Evolutionary conservation across 2,888 invertebrate species (phyloP).

Genomic region (Euzophera pinguis): DNA sequence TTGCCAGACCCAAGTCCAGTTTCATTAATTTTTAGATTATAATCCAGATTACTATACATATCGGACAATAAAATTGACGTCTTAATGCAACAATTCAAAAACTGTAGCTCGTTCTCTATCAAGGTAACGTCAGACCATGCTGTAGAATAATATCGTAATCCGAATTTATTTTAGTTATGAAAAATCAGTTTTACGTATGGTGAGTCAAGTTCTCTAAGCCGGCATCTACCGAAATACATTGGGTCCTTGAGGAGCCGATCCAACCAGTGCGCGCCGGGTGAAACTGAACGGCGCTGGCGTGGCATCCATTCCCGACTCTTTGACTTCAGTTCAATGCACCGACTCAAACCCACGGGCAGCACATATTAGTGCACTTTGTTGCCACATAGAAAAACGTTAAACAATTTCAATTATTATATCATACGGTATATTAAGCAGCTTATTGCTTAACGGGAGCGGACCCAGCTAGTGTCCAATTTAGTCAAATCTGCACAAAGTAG

Average conservation of each 20-base stretch:
- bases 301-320: conserved; percentile 1
- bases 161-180: conserved; percentile 5
- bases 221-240: conserved; percentile 4
- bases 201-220: conserved; percentile 2
- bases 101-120: not conserved
- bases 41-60: too few relatives aligned
- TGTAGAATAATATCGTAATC: not conserved
- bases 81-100: too few relatives aligned
- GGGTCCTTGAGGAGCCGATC: conserved; percentile 4
- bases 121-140: not conserved
- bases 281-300: not conserved
- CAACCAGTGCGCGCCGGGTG: conserved; percentile 6
- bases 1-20: not conserved
- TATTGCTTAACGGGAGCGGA: not conserved
- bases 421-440: not conserved
- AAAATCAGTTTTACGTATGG: conserved; percentile 6
- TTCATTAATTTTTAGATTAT: too few relatives aligned
- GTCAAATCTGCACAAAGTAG: conserved; percentile 1
- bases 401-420: not conserved
- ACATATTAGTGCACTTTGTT: not conserved
- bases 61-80: too few relatives aligned
- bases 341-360: not conserved
- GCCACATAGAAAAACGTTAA: not conserved
- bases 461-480: conserved; percentile 3
- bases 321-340: conserved; percentile 7